phyloP scores from a whole-genome alignment of 2,888 invertebrate genomes.

The Leucophora obtusa region DNA sequence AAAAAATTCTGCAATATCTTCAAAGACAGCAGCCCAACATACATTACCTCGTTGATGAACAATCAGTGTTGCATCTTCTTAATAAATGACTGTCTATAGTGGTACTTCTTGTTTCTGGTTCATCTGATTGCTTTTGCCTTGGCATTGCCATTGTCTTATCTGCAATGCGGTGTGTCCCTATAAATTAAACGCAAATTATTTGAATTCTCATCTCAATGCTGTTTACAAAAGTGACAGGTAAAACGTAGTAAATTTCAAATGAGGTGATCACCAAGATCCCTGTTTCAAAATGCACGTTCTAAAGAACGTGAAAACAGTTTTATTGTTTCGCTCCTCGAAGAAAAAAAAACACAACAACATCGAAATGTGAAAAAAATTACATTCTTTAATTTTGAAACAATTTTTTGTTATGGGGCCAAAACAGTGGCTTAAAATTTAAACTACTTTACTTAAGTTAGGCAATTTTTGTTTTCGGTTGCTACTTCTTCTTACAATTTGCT shows the following conservation, averaged over 20 bases:
- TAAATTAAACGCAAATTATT: constrained; percentile 76
- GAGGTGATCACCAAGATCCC: background rate
- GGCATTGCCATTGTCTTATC: constrained; percentile 31
- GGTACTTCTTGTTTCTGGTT: constrained; percentile 15
- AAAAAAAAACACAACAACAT: background rate
- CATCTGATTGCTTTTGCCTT: constrained; percentile 7
- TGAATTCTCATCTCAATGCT: constrained; percentile 70
- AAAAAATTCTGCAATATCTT: constrained; percentile 46
- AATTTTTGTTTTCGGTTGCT: constrained; percentile 47
- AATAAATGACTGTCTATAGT: constrained; percentile 48
- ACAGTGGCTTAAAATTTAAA: constrained; percentile 51
- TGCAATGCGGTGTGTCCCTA: constrained; percentile 61
- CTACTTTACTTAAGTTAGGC: constrained; percentile 48
- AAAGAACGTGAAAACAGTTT: constrained; percentile 43
- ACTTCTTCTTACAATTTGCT: constrained; percentile 35
- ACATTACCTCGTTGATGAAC: constrained; percentile 44
- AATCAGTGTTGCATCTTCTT: constrained; percentile 60
- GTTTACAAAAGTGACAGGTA: constrained; percentile 57
- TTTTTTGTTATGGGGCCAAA: constrained; percentile 24
- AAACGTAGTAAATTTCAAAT: constrained; percentile 55
- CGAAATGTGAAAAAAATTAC: constrained; percentile 41
- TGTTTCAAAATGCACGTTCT: constrained; percentile 22
- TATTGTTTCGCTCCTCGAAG: background rate
- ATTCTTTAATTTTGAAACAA: constrained; percentile 10
- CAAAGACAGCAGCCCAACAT: constrained; percentile 18